Evolutionary conservation across 2,888 invertebrate genomes (phyloP).

Genomic region (Agriopis aurantiaria): DNA sequence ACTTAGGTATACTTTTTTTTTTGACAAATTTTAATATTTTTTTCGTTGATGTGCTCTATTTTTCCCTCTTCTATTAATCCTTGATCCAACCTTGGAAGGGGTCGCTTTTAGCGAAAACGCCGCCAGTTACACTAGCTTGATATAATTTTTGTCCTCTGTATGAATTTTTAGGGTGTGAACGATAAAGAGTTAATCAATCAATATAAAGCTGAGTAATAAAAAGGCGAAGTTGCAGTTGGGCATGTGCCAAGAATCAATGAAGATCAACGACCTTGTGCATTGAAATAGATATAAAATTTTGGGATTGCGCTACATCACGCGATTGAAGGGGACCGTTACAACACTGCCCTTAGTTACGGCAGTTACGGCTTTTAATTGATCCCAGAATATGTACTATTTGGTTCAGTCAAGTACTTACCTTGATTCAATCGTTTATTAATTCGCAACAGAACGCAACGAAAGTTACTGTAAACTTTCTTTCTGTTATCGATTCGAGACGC

Average conservation of each 20-base stretch:
- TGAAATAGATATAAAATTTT: slow-evolving; percentile 49
- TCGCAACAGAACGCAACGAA: slow-evolving; percentile 41
- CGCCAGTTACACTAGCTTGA: too few relatives aligned
- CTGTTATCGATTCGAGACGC: slow-evolving; percentile 40
- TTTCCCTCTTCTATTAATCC: too few relatives aligned
- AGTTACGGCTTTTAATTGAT: slow-evolving; percentile 51
- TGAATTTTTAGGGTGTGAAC: too few relatives aligned
- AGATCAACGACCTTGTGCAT: slow-evolving; percentile 63
- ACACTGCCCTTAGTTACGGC: slow-evolving; percentile 70
- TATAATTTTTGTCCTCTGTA: too few relatives aligned
- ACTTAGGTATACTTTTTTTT: too few relatives aligned
- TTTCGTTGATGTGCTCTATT: too few relatives aligned
- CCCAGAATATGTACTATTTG: slow-evolving; percentile 46
- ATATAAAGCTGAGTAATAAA: too few relatives aligned
- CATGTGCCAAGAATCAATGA: slow-evolving; percentile 48
- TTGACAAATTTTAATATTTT: too few relatives aligned
- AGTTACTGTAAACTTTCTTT: slow-evolving; percentile 48
- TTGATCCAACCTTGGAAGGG: too few relatives aligned
- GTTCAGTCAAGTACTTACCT: slow-evolving; percentile 46
- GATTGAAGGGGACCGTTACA: slow-evolving; percentile 67
- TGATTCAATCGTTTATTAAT: slow-evolving; percentile 38
- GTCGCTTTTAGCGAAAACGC: too few relatives aligned
- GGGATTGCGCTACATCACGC: slow-evolving; percentile 69
- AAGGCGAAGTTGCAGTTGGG: too few relatives aligned
- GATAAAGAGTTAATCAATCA: too few relatives aligned